Percentiles rank a stretch among this genome's conserved stretches.
These are phyloP conservation scores for Colossoma macropomum DNA, from an alignment of 2,113 vertebrate genomes.

Conservation along the genomic window DNA sequence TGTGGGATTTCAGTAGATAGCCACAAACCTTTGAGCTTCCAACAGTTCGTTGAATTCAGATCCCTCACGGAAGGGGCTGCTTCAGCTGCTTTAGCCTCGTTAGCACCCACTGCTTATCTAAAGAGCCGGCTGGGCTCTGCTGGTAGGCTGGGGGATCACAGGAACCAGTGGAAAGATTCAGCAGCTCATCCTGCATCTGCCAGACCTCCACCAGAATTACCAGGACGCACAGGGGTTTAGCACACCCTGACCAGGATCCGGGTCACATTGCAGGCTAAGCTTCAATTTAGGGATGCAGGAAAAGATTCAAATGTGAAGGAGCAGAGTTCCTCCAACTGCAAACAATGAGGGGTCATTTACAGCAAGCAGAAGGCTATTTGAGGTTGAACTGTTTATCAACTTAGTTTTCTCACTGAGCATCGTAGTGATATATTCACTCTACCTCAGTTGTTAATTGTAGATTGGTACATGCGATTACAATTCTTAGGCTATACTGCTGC, in stretches of 20 bases:
- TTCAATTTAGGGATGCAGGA: conserved; percentile 10
- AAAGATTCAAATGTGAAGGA: not conserved
- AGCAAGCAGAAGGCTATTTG: not conserved
- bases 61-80: conserved; percentile 30
- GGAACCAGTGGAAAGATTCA: conserved; percentile 38
- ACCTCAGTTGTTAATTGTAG: not conserved
- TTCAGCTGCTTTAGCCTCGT: conserved; percentile 46
- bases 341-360: too few relatives aligned
- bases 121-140: conserved; percentile 1
- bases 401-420: not conserved
- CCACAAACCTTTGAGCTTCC: conserved; percentile 14
- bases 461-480: not conserved
- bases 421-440: not conserved
- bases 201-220: conserved; percentile 23
- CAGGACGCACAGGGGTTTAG: conserved; percentile 33
- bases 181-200: conserved; percentile 39
- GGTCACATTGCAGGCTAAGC: conserved; percentile 16
- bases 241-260: conserved; percentile 40
- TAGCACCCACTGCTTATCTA: conserved; percentile 47
- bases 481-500: not conserved
- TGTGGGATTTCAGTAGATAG: conserved; percentile 18
- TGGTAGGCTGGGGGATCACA: conserved; percentile 34
- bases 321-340: not conserved
- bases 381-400: not conserved
- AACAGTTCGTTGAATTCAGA: conserved; percentile 14